Percentiles rank a stretch among this genome's conserved stretches.
Conservation (phyloP, 1,140 invertebrate genomes). For the Euura saliciscinereae region DNA sequence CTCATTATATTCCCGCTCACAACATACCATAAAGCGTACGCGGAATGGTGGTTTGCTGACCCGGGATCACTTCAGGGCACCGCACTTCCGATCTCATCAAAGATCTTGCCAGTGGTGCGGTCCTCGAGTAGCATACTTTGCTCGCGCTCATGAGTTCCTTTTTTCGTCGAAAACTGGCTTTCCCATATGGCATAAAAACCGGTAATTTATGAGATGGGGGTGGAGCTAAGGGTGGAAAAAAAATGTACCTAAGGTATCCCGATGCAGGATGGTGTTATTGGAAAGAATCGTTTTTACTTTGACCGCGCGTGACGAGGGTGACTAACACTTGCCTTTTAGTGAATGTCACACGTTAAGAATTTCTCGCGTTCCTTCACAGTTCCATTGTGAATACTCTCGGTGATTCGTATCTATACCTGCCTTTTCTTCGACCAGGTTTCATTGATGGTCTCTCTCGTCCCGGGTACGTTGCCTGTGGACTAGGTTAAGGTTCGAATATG, state of each 20-base stretch:
- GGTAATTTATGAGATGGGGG: background rate
- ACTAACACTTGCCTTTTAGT: slow-evolving; percentile 7
- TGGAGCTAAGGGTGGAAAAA: background rate
- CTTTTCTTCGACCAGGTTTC: slow-evolving; percentile 1
- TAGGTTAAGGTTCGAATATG: background rate
- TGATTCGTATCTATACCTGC: slow-evolving; percentile 4
- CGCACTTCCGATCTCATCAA: background rate
- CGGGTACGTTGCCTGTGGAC: no score
- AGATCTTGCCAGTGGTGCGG: background rate
- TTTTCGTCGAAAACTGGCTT: background rate
- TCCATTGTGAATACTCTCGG: background rate
- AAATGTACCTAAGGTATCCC: no score
- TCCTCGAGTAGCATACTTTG: background rate
- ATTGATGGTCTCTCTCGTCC: background rate
- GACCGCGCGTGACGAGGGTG: background rate
- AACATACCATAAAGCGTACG: no score
- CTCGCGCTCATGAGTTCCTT: background rate
- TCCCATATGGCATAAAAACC: background rate
- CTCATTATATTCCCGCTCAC: no score
- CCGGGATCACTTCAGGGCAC: background rate
- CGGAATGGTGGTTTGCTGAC: background rate
- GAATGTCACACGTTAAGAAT: slow-evolving; percentile 4
- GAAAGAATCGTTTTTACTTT: slow-evolving; percentile 7
- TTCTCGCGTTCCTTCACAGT: background rate
- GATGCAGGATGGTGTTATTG: background rate